These are phyloP conservation scores for Corydoras sp. DNA, from an alignment of 2,113 vertebrate species.

Conservation along the genomic window DNA sequence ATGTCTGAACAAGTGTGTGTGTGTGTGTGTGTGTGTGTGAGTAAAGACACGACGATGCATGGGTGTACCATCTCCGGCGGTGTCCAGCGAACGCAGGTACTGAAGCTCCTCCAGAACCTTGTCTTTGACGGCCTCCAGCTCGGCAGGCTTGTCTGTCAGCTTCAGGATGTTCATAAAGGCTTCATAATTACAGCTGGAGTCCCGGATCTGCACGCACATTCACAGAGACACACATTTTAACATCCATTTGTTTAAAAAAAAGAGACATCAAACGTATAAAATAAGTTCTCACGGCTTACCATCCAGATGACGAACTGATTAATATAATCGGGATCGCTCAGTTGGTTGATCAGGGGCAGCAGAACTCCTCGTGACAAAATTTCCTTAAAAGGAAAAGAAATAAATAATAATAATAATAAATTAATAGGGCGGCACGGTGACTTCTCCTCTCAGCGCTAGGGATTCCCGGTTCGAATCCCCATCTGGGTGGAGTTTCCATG, in stretches of 20 bases:
- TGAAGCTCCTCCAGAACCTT: conserved; percentile 94
- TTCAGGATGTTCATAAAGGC: conserved; percentile 99
- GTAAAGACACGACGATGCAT: no score
- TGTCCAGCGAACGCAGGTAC: conserved; percentile 94
- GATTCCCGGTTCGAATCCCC: no score
- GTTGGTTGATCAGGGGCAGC: conserved; percentile 95
- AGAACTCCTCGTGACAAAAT: conserved; percentile 93
- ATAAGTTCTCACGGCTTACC: conserved; percentile 65
- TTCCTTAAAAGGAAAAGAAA: conserved; percentile 66
- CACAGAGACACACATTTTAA: not conserved
- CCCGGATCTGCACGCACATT: conserved; percentile 74
- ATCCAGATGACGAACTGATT: conserved; percentile 99
- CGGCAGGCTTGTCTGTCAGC: conserved; percentile 85
- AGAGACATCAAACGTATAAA: no score
- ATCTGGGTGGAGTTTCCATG: no score
- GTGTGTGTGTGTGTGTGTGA: conserved; percentile 39
- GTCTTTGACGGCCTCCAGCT: conserved; percentile 95
- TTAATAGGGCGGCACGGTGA: no score
- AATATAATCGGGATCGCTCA: conserved; percentile 99
- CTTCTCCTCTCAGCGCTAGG: no score
- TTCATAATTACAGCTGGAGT: conserved; percentile 98
- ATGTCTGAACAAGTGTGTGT: not conserved
- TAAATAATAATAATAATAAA: no score
- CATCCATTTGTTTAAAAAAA: no score
- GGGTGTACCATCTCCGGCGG: conserved; percentile 83